Evolutionary conservation across 30 jellyfish, hydroid and myxozoan species (phyloP), one percentile per base, ranked within the genome.

Genomic region (Mastigias papua): DNA sequence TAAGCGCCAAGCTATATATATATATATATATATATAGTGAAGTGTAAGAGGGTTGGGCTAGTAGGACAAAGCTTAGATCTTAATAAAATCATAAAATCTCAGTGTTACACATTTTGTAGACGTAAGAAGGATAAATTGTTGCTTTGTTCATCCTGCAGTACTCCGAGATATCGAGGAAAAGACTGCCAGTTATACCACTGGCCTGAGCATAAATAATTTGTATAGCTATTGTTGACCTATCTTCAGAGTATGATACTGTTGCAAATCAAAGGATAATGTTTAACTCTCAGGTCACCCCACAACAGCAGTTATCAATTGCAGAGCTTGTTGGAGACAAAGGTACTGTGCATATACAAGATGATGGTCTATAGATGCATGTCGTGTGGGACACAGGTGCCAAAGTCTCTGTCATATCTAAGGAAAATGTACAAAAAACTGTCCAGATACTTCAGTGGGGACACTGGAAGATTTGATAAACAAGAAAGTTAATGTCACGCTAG

Each of bases 321-420:
- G 42, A 73, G 34, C 84, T 73, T 73, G 84, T 73, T 16, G 84
- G 84, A 9, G 84, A 33, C 1, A 73, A 73, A 73, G 34, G 84
- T 69, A 34, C 84, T 73, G 84, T 73, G n/a, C n/a, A n/a, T n/a
- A n/a, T n/a, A n/a, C n/a, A n/a, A n/a, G n/a, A n/a, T n/a, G n/a
- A n/a, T n/a, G n/a, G n/a, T n/a, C n/a, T n/a, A n/a, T n/a, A n/a
- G n/a, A n/a, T n/a, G n/a, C n/a, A n/a, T n/a, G n/a, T n/a, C n/a
- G n/a, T n/a, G n/a, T n/a, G n/a, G n/a, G n/a, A n/a, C n/a, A n/a
- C n/a, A n/a, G n/a, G n/a, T n/a, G n/a, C n/a, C n/a, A n/a, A n/a
- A n/a, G n/a, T n/a, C n/a, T n/a, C n/a, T n/a, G n/a, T n/a, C n/a
- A n/a, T n/a, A n/a, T n/a, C n/a, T 20, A 25, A 73, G 26, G 26